Conservation (phyloP, 1,140 invertebrate species). For the Rhysida immarginata region DNA sequence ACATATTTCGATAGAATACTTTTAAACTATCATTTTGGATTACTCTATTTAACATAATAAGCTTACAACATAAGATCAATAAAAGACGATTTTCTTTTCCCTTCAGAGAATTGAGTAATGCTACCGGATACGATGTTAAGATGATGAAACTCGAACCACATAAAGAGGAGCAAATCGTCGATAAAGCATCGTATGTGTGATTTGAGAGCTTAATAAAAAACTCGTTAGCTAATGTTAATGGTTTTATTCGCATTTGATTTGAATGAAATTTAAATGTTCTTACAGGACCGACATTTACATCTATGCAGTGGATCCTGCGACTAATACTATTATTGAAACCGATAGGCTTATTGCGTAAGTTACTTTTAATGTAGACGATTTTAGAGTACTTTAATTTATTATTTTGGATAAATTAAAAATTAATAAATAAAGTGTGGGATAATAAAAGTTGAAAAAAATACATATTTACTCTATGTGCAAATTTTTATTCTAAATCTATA, state of each 20-base stretch:
- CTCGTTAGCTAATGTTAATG: neutral
- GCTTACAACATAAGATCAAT: too few species aligned
- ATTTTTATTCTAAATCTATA: too few species aligned
- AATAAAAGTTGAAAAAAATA: too few species aligned
- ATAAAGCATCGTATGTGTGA: conserved; percentile 51
- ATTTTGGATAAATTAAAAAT: too few species aligned
- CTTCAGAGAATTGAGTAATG: conserved; percentile 41
- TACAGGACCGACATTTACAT: conserved; percentile 63
- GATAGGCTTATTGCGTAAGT: conserved; percentile 55
- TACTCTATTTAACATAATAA: too few species aligned
- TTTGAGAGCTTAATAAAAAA: too few species aligned
- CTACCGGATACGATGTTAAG: conserved; percentile 58
- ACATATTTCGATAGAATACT: too few species aligned
- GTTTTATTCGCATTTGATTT: neutral
- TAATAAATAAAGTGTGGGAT: too few species aligned
- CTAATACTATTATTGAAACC: conserved; percentile 64
- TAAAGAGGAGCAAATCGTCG: conserved; percentile 37
- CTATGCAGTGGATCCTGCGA: conserved; percentile 61
- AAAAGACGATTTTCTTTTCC: neutral
- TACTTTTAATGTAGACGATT: too few species aligned
- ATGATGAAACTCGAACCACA: conserved; percentile 60
- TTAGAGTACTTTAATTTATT: too few species aligned
- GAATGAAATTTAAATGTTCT: neutral
- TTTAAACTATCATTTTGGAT: too few species aligned
- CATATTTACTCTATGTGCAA: too few species aligned